Evolutionary conservation across 2,113 vertebrate species (phyloP), one percentile per base, ranked within the genome.

Genomic region (Otis tarda): DNA sequence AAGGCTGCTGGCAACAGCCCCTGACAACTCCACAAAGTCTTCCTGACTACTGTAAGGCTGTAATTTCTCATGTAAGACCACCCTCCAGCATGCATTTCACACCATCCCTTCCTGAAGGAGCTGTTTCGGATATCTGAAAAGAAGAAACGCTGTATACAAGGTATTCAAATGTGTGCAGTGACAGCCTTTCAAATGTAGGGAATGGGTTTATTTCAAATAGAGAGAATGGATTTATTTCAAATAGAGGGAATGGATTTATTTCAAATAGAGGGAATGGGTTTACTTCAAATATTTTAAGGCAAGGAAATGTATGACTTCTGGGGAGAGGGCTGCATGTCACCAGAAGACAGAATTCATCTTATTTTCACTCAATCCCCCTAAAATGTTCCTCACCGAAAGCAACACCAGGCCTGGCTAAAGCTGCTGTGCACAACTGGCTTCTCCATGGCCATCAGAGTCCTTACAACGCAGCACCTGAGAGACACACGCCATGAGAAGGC

Each of bases 301-400:
- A 71, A 35, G 24, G 39, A 91, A 92, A 83, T 1, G 2, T 23
- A 56, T 17, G 41, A 57, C 30, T 43, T 56, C 39, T 49, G 41
- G 21, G 21, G 4, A 2, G 9, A 3, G 5, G 3, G 2, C 0
- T 61, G 17, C n/a, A 30, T 39, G 52, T 37, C 68, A 65, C 23
- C 14, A 35, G 24, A 73, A 75, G 56, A 37, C 11, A 61, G 43
- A 82, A 71, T 43, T 43, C 6, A 31, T 35, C 28, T 78, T 39
- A 22, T 57, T 64, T 83, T 71, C 60, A 60, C 50, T 61, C 35
- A 69, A 39, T 2, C 3, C 7, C 37, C 39, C 35, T 59, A 78
- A 70, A 55, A 33, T 3, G 4, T 37, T 89, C 37, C 59, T 87
- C 24, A 10, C 18, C 2, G 17, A 78, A 39, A 39, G 41, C 30